These are phyloP conservation scores for Bryconaethiops microstoma DNA, from an alignment of 2,797 vertebrate species.

Conservation along the genomic window DNA sequence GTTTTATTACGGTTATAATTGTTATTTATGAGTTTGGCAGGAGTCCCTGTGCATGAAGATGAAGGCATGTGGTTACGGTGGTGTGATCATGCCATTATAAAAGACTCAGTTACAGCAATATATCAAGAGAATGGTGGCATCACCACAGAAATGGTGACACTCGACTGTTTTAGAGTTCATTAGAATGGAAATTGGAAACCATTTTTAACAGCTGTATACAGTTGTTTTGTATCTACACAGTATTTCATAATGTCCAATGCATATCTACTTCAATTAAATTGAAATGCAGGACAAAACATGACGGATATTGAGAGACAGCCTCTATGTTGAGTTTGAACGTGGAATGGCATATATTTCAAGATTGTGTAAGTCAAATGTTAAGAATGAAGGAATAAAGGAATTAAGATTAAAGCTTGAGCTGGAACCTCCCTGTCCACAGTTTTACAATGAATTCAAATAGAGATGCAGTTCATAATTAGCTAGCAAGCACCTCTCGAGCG, in stretches of 20 bases:
- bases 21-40: conserved; percentile 65
- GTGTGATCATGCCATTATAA: conserved; percentile 63
- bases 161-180: conserved; percentile 34
- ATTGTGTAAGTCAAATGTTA: neutral
- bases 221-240: conserved; percentile 3
- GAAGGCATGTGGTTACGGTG: conserved; percentile 55
- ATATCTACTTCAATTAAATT: neutral
- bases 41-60: conserved; percentile 40
- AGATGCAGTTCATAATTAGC: conserved; percentile 14
- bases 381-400: neutral
- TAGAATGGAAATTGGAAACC: conserved; percentile 22
- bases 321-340: neutral
- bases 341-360: neutral
- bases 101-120: conserved; percentile 56
- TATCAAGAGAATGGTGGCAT: conserved; percentile 54
- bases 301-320: neutral
- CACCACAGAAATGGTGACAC: conserved; percentile 2
- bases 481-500: conserved; percentile 1
- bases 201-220: conserved; percentile 10
- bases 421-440: neutral
- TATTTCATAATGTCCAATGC: neutral
- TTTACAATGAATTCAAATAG: neutral
- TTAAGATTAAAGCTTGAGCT: conserved; percentile 11
- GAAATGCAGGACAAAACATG: neutral
- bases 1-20: conserved; percentile 65